Evolutionary conservation across 2,113 vertebrate genomes (phyloP).

Genomic region (Zosterops japonicus): DNA sequence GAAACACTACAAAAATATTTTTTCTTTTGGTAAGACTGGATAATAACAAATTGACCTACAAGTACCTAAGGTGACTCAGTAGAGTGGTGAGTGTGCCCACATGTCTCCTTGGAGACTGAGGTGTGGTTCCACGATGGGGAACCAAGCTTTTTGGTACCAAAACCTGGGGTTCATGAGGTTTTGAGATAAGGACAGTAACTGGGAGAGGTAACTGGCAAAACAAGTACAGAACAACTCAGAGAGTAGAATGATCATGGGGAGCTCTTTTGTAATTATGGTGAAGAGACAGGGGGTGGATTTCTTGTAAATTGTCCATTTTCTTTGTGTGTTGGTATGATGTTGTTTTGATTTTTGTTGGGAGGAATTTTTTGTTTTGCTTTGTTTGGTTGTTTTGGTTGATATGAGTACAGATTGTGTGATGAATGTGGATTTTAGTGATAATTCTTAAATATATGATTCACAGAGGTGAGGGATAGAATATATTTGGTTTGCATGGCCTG

Average conservation of each 20-base stretch:
- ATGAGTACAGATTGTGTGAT: background rate
- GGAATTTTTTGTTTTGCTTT: background rate
- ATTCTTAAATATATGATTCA: background rate
- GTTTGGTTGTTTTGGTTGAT: background rate
- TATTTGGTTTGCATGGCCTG: too few species aligned
- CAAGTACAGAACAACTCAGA: background rate
- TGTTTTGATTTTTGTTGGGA: background rate
- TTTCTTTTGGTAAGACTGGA: background rate
- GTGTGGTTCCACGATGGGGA: accelerated
- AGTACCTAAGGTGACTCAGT: background rate
- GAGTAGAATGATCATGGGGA: background rate
- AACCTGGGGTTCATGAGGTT: background rate
- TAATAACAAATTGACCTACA: background rate
- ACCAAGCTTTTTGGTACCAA: background rate
- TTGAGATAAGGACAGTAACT: background rate
- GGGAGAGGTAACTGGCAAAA: background rate
- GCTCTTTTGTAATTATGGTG: background rate
- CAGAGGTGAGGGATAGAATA: accelerated
- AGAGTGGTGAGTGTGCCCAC: background rate
- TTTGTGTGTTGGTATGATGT: background rate
- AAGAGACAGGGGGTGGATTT: too few species aligned
- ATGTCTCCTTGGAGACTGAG: background rate
- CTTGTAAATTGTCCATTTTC: background rate
- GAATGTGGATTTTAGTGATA: background rate
- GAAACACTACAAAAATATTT: background rate